A percentile compares a stretch with the other conserved stretches of the same genome.
Conservation (phyloP, 2,888 invertebrate genomes). For the Epiblema foenella region DNA sequence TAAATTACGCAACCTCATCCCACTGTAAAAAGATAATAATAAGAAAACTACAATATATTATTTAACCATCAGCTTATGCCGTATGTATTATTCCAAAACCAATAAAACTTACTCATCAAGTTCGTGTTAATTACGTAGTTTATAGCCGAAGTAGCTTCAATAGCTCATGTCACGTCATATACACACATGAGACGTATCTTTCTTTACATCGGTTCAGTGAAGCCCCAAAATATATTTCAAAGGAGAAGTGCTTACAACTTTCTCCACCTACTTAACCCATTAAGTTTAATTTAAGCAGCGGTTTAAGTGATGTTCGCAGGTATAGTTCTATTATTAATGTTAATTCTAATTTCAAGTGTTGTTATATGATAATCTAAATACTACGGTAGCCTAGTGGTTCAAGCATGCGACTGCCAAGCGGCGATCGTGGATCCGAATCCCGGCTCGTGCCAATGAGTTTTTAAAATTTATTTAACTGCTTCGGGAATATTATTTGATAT, state of each 20-base stretch:
- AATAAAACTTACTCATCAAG: slow-evolving; percentile 36
- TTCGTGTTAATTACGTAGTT: slow-evolving; percentile 32
- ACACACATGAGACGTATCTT: slow-evolving; percentile 46
- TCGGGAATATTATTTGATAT: no score
- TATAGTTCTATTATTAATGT: slow-evolving; percentile 45
- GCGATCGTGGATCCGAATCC: no score
- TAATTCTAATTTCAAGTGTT: slow-evolving; percentile 36
- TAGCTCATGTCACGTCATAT: slow-evolving; percentile 37
- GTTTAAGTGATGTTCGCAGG: slow-evolving; percentile 55
- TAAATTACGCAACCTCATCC: not conserved
- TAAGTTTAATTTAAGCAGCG: slow-evolving; percentile 63
- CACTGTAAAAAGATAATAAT: not conserved
- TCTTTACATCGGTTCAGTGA: slow-evolving; percentile 54
- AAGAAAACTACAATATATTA: no score
- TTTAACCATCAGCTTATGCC: not conserved
- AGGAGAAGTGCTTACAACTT: slow-evolving; percentile 62
- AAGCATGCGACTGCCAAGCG: no score
- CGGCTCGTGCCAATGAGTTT: no score
- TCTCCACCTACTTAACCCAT: slow-evolving; percentile 67
- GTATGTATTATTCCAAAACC: slow-evolving; percentile 18
- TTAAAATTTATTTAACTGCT: no score
- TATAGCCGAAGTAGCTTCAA: slow-evolving; percentile 33
- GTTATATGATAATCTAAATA: slow-evolving; percentile 19
- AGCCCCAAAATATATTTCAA: slow-evolving; percentile 67
- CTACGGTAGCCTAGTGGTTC: slow-evolving; percentile 18